Evolutionary conservation across 2,888 invertebrate genomes (phyloP).

Genomic region (Dastarcus helophoroides): DNA sequence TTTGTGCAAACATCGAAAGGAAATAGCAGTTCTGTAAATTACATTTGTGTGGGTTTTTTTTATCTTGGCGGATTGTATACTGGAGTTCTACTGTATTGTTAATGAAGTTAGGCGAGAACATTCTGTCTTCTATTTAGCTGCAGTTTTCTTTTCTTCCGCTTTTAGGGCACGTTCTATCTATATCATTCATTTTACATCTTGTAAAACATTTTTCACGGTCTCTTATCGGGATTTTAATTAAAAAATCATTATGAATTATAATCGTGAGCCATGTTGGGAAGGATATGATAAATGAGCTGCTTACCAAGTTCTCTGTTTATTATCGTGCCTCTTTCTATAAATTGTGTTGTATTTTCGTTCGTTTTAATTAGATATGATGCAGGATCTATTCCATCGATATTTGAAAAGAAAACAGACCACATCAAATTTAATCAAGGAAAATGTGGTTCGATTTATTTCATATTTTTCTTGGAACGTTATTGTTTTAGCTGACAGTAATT

Average conservation of each 20-base stretch:
- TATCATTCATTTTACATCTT: slow-evolving; percentile 21
- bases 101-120: slow-evolving; percentile 17
- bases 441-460: too few relatives aligned
- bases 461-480: too few relatives aligned
- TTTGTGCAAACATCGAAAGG: too few relatives aligned
- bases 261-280: slow-evolving; percentile 20
- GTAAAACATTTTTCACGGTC: slow-evolving; percentile 25
- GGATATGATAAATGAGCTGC: slow-evolving; percentile 17
- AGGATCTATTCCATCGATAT: too few relatives aligned
- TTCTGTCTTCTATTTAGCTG: slow-evolving; percentile 15
- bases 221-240: slow-evolving; percentile 26
- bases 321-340: slow-evolving; percentile 2
- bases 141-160: slow-evolving; percentile 14
- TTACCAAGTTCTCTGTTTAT: slow-evolving; percentile 12
- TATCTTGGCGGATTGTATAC: slow-evolving; percentile 15
- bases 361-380: too few relatives aligned
- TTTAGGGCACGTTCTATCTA: slow-evolving; percentile 16
- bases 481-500: too few relatives aligned
- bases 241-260: slow-evolving; percentile 28
- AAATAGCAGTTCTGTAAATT: slow-evolving; percentile 13
- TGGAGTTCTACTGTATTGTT: slow-evolving; percentile 20
- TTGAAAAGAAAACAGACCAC: too few relatives aligned
- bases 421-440: too few relatives aligned
- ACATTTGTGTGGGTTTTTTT: slow-evolving; percentile 15
- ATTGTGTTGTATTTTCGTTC: too few relatives aligned